Evolutionary conservation across 37 sponge, comb jelly and placozoan genomes (phyloP).

Genomic region (Beroe ovata): DNA sequence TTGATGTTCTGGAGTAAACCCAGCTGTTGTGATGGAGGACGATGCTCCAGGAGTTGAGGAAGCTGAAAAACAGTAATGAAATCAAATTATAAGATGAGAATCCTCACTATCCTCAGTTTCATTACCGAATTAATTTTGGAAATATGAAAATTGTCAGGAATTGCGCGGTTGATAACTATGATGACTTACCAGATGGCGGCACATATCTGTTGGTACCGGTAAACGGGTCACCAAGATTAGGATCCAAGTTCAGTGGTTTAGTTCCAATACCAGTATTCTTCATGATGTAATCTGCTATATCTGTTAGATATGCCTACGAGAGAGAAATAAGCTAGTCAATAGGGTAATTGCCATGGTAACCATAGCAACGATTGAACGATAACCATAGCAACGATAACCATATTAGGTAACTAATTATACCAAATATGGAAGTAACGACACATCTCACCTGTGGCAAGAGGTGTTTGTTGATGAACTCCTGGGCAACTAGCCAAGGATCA

Average conservation of each 20-base stretch:
- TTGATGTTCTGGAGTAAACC: background rate
- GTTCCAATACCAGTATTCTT: constrained; percentile 31
- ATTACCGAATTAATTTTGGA: no score
- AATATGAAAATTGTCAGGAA: no score
- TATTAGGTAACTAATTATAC: no score
- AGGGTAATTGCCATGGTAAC: no score
- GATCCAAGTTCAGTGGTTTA: constrained; percentile 7
- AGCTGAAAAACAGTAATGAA: no score
- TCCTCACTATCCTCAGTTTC: no score
- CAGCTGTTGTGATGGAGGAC: background rate
- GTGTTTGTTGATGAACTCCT: constrained; percentile 65
- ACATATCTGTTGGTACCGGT: constrained; percentile 21
- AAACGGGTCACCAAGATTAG: background rate
- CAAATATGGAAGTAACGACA: background rate
- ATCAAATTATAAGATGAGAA: no score
- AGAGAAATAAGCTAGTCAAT: no score
- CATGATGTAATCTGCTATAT: constrained; percentile 55
- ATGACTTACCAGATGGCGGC: constrained; percentile 2
- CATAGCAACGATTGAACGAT: no score
- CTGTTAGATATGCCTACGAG: constrained; percentile 19
- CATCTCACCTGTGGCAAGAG: constrained; percentile 12
- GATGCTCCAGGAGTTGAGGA: background rate
- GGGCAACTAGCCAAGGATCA: constrained; percentile 47
- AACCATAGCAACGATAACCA: no score
- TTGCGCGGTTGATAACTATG: no score